These are phyloP conservation scores for Aphelenchoides fujianensis DNA, from an alignment of 1,140 invertebrate species.

Conservation along the genomic window DNA sequence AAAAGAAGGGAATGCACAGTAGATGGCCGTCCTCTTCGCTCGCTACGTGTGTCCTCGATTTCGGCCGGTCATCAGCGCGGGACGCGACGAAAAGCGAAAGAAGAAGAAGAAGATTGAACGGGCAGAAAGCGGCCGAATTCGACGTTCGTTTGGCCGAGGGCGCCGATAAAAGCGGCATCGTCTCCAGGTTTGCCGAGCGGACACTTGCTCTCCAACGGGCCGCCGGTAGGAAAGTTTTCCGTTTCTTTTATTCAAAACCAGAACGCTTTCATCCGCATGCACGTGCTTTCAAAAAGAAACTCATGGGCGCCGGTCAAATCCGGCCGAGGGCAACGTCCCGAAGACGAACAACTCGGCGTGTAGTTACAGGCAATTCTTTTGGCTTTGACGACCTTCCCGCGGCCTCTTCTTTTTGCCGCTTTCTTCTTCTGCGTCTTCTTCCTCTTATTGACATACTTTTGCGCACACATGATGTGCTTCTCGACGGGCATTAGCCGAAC, in stretches of 20 bases:
- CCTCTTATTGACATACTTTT: not conserved
- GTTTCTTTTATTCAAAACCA: not conserved
- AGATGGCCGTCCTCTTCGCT: not conserved
- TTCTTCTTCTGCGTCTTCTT: too few species aligned
- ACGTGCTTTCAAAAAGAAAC: not conserved
- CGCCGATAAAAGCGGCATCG: not conserved
- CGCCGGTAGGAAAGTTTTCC: not conserved
- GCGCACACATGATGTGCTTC: not conserved
- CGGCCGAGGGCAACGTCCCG: not conserved
- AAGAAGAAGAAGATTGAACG: not conserved
- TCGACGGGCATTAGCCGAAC: not conserved
- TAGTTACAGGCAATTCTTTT: not conserved
- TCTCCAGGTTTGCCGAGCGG: not conserved
- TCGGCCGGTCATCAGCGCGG: not conserved
- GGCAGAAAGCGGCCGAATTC: not conserved
- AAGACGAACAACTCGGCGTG: not conserved
- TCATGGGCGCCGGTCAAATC: not conserved
- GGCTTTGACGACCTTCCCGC: not conserved
- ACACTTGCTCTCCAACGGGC: not conserved
- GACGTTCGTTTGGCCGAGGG: not conserved
- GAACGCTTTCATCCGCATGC: not conserved
- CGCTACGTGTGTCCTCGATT: not conserved
- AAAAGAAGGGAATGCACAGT: not conserved
- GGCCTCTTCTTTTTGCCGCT: too few species aligned
- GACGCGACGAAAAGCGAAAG: not conserved